phyloP scores from a whole-genome alignment of 2,888 invertebrate species.

The Priocnemis perturbator region DNA sequence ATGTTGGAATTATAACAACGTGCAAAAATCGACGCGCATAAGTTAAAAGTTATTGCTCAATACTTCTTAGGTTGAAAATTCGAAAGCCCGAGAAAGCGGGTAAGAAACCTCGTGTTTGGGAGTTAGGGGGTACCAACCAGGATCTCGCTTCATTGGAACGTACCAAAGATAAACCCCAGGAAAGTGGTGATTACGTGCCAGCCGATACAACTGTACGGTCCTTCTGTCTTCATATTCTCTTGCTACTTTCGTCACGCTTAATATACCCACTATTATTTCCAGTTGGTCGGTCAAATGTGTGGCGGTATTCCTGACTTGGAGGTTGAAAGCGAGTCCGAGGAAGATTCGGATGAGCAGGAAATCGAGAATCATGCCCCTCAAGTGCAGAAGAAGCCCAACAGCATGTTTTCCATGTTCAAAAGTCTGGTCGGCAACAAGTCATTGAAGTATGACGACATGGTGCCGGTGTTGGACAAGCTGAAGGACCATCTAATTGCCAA shows the following conservation, averaged over 20 bases:
- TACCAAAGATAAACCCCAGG: conserved; percentile 85
- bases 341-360: conserved; percentile 77
- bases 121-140: conserved; percentile 85
- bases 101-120: conserved; percentile 95
- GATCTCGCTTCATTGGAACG: conserved; percentile 89
- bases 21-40: not conserved
- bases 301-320: conserved; percentile 89
- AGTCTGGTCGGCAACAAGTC: conserved; percentile 93
- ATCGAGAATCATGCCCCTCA: conserved; percentile 58
- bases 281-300: conserved; percentile 90
- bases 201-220: conserved; percentile 81
- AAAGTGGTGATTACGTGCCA: conserved; percentile 78
- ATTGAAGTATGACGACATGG: conserved; percentile 87
- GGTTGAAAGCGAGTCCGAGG: conserved; percentile 85
- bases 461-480: conserved; percentile 93
- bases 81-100: conserved; percentile 83
- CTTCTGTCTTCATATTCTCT: conserved; percentile 12
- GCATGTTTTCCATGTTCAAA: conserved; percentile 91
- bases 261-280: conserved; percentile 34
- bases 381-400: conserved; percentile 72
- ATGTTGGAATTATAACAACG: not conserved
- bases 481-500: conserved; percentile 96
- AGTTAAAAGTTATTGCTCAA: not conserved
- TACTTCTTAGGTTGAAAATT: conserved; percentile 74
- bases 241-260: conserved; percentile 11